A percentile compares a stretch with the other conserved stretches of the same genome.
Evolutionary conservation across 2,113 vertebrate species (phyloP).

Genomic region (Peromyscus maniculatus): DNA sequence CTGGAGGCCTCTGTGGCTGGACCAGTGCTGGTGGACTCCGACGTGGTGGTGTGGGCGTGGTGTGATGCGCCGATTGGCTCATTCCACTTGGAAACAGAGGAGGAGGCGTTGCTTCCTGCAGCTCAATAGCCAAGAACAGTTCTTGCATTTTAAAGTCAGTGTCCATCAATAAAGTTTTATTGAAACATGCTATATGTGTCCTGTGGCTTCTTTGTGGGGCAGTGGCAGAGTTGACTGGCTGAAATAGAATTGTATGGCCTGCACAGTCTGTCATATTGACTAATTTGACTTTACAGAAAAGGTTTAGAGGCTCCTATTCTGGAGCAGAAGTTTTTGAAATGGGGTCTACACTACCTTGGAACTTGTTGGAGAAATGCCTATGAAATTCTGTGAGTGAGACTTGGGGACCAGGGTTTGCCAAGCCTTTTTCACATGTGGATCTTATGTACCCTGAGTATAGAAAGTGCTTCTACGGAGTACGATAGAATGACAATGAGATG

Average conservation of each 20-base stretch:
- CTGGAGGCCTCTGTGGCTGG: constrained; percentile 27
- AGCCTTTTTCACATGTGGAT: accelerated
- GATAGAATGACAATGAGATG: background rate
- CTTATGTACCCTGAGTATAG: too few species aligned
- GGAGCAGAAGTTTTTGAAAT: background rate
- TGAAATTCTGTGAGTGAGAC: background rate
- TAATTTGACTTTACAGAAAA: background rate
- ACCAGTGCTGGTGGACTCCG: constrained; percentile 77
- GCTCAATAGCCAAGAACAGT: background rate
- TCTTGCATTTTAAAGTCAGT: background rate
- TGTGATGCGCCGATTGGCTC: background rate
- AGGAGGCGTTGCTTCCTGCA: constrained; percentile 27
- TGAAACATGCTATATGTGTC: background rate
- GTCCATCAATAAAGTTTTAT: background rate
- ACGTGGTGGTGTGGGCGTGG: background rate
- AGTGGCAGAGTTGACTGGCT: background rate
- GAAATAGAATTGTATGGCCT: background rate
- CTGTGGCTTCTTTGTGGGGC: background rate
- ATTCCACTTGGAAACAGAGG: constrained; percentile 69
- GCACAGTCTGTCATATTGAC: background rate
- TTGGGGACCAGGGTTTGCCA: background rate
- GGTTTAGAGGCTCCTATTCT: background rate
- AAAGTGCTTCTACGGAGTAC: background rate
- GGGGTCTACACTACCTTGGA: background rate
- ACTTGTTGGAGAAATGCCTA: background rate